Conservation (phyloP, 2,888 invertebrate genomes). For the Drosophila falleni region DNA sequence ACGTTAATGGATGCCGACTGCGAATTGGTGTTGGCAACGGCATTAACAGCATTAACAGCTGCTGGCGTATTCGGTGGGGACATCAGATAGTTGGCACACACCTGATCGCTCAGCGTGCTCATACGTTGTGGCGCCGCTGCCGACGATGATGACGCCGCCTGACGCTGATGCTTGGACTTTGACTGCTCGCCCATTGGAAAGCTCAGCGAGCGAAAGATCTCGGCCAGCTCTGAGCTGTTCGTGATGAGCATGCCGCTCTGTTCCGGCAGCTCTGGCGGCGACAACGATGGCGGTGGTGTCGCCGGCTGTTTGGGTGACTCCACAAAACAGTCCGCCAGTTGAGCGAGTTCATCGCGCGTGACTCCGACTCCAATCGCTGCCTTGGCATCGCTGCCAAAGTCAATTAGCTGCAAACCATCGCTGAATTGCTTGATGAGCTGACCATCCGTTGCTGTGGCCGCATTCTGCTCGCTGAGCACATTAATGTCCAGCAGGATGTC, state of each 20-base stretch:
- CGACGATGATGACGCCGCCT: conserved; percentile 30
- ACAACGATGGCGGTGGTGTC: conserved; percentile 83
- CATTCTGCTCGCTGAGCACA: conserved; percentile 80
- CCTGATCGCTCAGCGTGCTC: conserved; percentile 85
- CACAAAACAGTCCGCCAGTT: conserved; percentile 73
- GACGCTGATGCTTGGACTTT: conserved; percentile 48
- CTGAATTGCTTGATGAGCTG: conserved; percentile 55
- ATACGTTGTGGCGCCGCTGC: conserved; percentile 76
- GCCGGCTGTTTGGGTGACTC: conserved; percentile 78
- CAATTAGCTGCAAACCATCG: conserved; percentile 76
- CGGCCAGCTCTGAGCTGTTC: conserved; percentile 83
- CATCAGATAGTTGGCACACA: conserved; percentile 82
- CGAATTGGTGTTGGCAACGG: conserved; percentile 30
- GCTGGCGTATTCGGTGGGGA: conserved; percentile 85
- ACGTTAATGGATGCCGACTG: conserved; percentile 83
- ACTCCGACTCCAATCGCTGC: conserved; percentile 28
- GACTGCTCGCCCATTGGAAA: conserved; percentile 80
- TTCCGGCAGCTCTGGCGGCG: conserved; percentile 82
- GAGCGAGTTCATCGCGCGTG: conserved; percentile 71
- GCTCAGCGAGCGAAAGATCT: conserved; percentile 84
- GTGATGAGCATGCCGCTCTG: conserved; percentile 81
- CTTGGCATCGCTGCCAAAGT: conserved; percentile 67
- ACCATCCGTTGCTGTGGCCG: conserved; percentile 43
- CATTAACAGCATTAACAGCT: conserved; percentile 30
- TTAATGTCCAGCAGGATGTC: conserved; percentile 85